Conservation (phyloP, 2,797 vertebrate species). For the Tauraco hartlaubi region DNA sequence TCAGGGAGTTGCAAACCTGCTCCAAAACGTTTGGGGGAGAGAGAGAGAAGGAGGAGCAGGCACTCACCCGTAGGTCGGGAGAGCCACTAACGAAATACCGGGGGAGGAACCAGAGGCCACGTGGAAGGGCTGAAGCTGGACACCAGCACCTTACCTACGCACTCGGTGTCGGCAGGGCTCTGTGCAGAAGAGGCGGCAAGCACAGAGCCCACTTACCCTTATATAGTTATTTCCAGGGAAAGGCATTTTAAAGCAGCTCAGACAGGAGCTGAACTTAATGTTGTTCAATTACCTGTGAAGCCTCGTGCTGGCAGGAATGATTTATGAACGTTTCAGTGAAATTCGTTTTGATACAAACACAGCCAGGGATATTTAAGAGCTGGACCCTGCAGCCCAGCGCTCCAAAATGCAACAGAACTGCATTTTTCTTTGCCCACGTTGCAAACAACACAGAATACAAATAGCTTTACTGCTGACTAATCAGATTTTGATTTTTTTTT, state of each 20-base stretch:
- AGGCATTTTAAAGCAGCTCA: neutral
- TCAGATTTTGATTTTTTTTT: neutral
- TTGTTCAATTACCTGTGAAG: conserved; percentile 12
- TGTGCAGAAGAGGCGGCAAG: too few relatives aligned
- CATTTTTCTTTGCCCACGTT: neutral
- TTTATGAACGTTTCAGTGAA: neutral
- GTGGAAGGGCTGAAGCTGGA: rapidly evolving
- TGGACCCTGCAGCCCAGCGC: neutral
- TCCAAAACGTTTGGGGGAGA: neutral
- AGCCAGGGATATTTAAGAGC: neutral
- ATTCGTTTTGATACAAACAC: neutral
- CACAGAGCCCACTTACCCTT: neutral
- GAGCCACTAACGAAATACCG: rapidly evolving
- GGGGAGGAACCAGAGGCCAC: neutral
- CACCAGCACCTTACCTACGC: rapidly evolving
- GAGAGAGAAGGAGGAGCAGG: neutral
- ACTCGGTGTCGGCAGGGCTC: rapidly evolving
- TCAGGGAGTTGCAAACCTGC: neutral
- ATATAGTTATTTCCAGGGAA: neutral
- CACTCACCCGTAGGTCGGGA: rapidly evolving
- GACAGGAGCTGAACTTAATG: neutral
- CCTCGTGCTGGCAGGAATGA: neutral
- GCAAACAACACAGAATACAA: neutral
- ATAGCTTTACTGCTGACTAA: neutral
- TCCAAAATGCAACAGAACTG: neutral